Evolutionary conservation across 2,797 vertebrate genomes (phyloP).

Genomic region (Notolabrus celidotus): DNA sequence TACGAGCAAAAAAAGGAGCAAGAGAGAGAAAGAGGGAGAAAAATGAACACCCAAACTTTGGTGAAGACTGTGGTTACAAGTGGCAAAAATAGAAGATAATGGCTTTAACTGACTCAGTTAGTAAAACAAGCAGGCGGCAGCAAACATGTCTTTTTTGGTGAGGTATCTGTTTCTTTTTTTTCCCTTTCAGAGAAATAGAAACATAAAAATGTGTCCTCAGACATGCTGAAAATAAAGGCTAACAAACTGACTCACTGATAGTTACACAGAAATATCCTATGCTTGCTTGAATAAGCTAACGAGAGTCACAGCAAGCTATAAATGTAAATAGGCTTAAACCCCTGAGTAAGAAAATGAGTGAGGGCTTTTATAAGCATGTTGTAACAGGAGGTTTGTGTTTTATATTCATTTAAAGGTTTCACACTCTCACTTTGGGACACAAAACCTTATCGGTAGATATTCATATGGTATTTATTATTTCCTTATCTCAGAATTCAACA

Average conservation of each 20-base stretch:
- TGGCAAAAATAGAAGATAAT: conserved; percentile 4
- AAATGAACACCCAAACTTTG: background rate
- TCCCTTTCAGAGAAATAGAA: no score
- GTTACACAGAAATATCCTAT: background rate
- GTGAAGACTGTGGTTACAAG: background rate
- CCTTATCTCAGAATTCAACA: conserved; percentile 31
- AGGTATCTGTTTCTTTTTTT: no score
- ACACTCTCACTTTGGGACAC: conserved; percentile 11
- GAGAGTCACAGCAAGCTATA: background rate
- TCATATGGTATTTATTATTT: conserved; percentile 32
- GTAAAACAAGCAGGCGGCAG: background rate
- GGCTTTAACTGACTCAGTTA: conserved; percentile 4
- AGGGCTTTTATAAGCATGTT: background rate
- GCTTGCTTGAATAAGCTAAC: background rate
- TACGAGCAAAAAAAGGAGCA: background rate
- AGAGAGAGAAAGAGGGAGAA: background rate
- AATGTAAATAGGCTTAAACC: background rate
- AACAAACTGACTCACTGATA: background rate
- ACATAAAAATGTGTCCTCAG: background rate
- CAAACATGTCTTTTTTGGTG: no score
- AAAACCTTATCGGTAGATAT: conserved; percentile 28
- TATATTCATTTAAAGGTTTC: conserved; percentile 13
- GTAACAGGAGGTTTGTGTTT: background rate
- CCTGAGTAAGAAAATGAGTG: background rate
- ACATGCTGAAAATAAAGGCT: background rate